Evolutionary conservation across 2,113 vertebrate species (phyloP), one percentile per base, ranked within the genome.

Genomic region (Ptychochromis oligacanthus): DNA sequence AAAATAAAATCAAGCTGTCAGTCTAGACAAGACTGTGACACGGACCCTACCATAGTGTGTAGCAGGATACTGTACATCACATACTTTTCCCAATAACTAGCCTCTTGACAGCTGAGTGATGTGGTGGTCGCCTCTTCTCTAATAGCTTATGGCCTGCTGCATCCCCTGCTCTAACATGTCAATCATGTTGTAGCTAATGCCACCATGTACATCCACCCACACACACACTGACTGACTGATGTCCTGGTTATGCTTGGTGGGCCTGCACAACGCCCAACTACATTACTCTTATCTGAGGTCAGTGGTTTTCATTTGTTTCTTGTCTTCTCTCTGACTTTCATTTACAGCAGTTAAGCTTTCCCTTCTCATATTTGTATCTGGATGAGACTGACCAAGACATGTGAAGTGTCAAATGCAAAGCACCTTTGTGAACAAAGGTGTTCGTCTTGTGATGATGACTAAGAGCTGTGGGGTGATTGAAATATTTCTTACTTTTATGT

Each of bases 21-120:
- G 24, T 28, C 34, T n/a, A 40, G 52, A 54, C 17, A 3, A 54
- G 46, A 38, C 17, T 57, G 36, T 58, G 57, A 36, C 75, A 49
- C 13, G n/a, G 57, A 67, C 46, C 46, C 28, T 34, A 31, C 46
- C 3, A 14, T 59, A 34, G 20, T 28, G 40, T n/a, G 46, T 31
- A 31, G 55, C 62, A 75, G 81, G 31, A 55, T 18, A 55, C 57
- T 67, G 22, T 79, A 62, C 43, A 85, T 62, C 31, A 84, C 72
- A 65, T 75, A 31, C 56, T 87, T 43, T 75, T 20, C 11, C 70
- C 34, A 36, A 67, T 72, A 52, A 81, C 64, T 67, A 85, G 34
- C 75, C 56, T 70, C 24, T 4, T 67, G 85, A 84, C 91, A 87
- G 80, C 52, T 88, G 89, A 90, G 76, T 88, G 91, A 92, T 83